These are phyloP conservation scores for Rhyacophila brunnea DNA, from an alignment of 1,140 invertebrate genomes.

Conservation along the genomic window DNA sequence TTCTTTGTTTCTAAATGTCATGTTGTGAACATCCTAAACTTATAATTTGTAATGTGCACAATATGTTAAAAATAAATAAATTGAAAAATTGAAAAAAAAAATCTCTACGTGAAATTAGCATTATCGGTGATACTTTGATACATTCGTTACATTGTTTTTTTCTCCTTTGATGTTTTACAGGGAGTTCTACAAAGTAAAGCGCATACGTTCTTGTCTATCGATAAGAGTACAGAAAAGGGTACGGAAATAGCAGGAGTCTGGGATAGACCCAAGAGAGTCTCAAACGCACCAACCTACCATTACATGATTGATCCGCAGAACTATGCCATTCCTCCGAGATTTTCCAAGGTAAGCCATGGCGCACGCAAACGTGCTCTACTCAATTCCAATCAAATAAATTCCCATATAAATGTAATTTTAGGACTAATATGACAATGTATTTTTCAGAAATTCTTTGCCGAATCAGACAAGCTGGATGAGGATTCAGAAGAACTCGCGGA, in stretches of 20 bases:
- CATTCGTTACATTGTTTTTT: no score
- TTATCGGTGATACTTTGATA: no score
- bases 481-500: constrained; percentile 26
- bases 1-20: no score
- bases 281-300: constrained; percentile 48
- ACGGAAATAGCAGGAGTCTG: constrained; percentile 54
- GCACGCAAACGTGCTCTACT: no score
- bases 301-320: constrained; percentile 53
- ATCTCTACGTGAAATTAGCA: no score
- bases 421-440: no score
- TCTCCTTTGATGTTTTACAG: constrained; percentile 39
- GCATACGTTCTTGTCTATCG: constrained; percentile 43
- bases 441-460: constrained; percentile 48
- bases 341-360: constrained; percentile 46
- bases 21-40: no score
- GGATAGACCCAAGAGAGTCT: constrained; percentile 54
- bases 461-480: constrained; percentile 38
- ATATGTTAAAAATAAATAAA: no score
- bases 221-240: constrained; percentile 40
- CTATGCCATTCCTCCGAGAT: constrained; percentile 41
- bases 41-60: no score
- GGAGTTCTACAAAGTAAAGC: constrained; percentile 57
- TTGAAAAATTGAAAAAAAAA: no score
- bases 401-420: no score
- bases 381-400: no score